phyloP scores from a whole-genome alignment of 2,888 invertebrate genomes.

The Cephus pulcher region DNA sequence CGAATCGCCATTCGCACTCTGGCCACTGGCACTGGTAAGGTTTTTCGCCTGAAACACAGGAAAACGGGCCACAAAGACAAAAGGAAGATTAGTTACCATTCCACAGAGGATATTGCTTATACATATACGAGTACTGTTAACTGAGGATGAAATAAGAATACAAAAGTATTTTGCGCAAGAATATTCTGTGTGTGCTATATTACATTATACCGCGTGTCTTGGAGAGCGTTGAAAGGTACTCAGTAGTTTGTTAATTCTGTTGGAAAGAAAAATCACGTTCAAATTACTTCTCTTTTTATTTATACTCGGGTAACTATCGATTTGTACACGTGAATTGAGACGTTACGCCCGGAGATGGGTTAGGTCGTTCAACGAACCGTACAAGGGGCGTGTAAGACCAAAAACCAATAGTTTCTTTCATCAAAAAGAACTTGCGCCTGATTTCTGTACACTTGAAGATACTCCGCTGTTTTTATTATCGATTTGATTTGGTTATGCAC shows the following conservation, averaged over 20 bases:
- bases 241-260: neutral
- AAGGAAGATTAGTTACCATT: neutral
- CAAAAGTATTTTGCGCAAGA: neutral
- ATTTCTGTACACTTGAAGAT: neutral
- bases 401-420: neutral
- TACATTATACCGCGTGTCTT: neutral
- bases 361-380: neutral
- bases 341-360: neutral
- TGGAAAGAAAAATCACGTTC: neutral
- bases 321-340: neutral
- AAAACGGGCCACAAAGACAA: neutral
- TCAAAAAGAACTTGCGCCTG: neutral
- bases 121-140: neutral
- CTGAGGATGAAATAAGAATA: neutral
- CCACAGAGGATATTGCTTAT: neutral
- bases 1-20: constrained; percentile 97
- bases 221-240: neutral
- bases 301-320: neutral
- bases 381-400: neutral
- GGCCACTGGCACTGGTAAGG: constrained; percentile 99
- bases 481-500: neutral
- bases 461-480: neutral
- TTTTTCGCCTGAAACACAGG: constrained; percentile 85
- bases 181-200: neutral
- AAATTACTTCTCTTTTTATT: neutral